Base-by-base conservation (phyloP, 1,140 invertebrate genomes). In the Drosophila dunni region DNA sequence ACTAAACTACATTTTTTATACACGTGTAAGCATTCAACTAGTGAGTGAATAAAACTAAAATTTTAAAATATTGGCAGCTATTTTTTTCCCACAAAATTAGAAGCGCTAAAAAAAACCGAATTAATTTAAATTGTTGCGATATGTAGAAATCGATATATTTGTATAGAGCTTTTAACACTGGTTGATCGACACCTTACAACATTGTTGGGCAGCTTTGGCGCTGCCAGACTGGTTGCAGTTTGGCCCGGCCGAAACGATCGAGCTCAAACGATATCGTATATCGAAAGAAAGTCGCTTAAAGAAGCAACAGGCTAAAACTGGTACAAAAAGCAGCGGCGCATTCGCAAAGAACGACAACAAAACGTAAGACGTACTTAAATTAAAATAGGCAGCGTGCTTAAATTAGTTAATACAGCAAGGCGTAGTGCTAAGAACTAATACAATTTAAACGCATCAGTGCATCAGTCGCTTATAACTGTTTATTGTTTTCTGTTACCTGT, bases 11-110 rank as follows among this genome's bases (percentile, higher is more conserved):
- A 33, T 70, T 74, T 75, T 75, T 70, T 29, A 29, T 29, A 33
- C 70, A 64, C 40, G 60, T 63, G 51, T 74, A 69, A 74, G 71
- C 57, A 69, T 62, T 54, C 71, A 73, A 72, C 34, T 64, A 53
- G 50, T 64, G 38, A 64, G 56, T 61, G 56, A 73, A 74, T 74
- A 69, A 68, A 69, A 45, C 36, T n/a, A 8, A 54, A 54, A 36
- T 64, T 64, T 64, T 64, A 33, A 64, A 44, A 29, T 29, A 29
- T 29, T 42, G 40, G 8, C 15, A 2, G 8, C 24, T 24, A n/a
- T 50, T 4, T 50, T 50, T 33, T n/a, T 10, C 10, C 2, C 9
- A 17, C 15, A 17, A 46, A 24, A 24, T n/a, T 34, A 36, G 17
- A 13, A 13, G 7, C 8, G 24, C 44, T 29, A 29, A 29, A 20